Evolutionary conservation across 1,140 invertebrate genomes (phyloP), one percentile per base, ranked within the genome.

Genomic region (Drosophila watanabei): DNA sequence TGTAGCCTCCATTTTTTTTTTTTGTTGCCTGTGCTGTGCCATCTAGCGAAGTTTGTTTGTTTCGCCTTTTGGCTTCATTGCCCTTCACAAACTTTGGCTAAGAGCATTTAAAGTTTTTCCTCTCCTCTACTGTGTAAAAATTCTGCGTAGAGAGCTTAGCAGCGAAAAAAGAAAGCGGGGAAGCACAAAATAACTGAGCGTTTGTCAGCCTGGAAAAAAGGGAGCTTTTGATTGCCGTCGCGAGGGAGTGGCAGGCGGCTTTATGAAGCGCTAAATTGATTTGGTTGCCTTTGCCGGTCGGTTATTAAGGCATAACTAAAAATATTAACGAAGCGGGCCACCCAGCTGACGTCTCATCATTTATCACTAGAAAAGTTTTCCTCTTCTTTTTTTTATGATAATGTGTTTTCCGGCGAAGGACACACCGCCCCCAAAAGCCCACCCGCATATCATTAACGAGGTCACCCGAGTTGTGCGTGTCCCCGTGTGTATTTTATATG

Each of bases 221-320:
- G 49, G 16, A 71, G 70, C 49, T 70, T 79, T 78, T 78, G 64
- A 77, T 78, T 61, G 64, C 72, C 54, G 3, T 39, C 35, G 20
- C 4, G 20, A 56, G 20, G 54, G 54, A 57, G 54, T 41, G 54
- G 35, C 54, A n/a, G 35, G 49, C 20, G 52, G 59, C 76, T 84
- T 89, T 71, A 88, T 88, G 84, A 75, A 81, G 84, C 84, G 84
- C 84, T 65, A 88, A 88, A 88, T 88, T 88, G 84, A 88, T 88
- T 88, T 73, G 85, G 65, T 79, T 75, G 81, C 65, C 85, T 58
- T 79, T 75, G 81, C 65, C 85, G 61, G 85, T 81, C 85, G 64
- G 78, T 84, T 84, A 88, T 89, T 85, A 81, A 79, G 75, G 81
- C 85, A 88, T 85, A 81, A 89, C 85, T 89, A 85, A 89, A 88